Evolutionary conservation across 2,888 invertebrate genomes (phyloP), one percentile per base, ranked within the genome.

Genomic region (Acanthosepion pharaonis): DNA sequence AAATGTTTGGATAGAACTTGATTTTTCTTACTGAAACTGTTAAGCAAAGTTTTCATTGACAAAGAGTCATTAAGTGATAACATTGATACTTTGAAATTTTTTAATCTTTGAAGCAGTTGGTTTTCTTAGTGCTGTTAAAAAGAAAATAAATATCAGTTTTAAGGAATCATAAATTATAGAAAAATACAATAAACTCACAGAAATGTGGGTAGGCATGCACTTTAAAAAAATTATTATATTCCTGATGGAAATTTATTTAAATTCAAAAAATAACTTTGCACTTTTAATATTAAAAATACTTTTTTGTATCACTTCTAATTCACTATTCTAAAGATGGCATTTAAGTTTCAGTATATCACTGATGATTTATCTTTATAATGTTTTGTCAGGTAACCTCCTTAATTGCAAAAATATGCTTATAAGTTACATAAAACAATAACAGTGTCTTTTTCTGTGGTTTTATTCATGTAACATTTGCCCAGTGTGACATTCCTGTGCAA

Each of bases 241-340:
- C 78, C 33, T 78, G 78, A 78, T 78, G n/a, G 78, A 78, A 78
- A 78, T 78, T 78, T 78, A n/a, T 78, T 78, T n/a, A 78, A 78
- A 78, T 78, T n/a, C n/a, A 78, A 33, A 15, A 78, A 78, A 78
- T n/a, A 78, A n/a, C 78, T 78, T 78, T 78, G 78, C 78, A 78
- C 78, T 78, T 78, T 78, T 78, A 23, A n/a, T n/a, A 0, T 9
- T 78, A 8, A 78, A 78, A 78, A 23, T 64, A 64, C 25, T 33
- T 78, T 33, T 78, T 33, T 78, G 15, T 78, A 18, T 15, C 78
- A n/a, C n/a, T 78, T 78, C 33, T 33, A 78, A 78, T n/a, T 78
- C n/a, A 78, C 6, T 59, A 59, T 59, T 59, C 59, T 59, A 78
- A n/a, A 15, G 20, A 78, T 78, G 78, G 78, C 33, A 33, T n/a